Conservation (phyloP, 1,140 invertebrate genomes). For the Trinorchestia longiramus region DNA sequence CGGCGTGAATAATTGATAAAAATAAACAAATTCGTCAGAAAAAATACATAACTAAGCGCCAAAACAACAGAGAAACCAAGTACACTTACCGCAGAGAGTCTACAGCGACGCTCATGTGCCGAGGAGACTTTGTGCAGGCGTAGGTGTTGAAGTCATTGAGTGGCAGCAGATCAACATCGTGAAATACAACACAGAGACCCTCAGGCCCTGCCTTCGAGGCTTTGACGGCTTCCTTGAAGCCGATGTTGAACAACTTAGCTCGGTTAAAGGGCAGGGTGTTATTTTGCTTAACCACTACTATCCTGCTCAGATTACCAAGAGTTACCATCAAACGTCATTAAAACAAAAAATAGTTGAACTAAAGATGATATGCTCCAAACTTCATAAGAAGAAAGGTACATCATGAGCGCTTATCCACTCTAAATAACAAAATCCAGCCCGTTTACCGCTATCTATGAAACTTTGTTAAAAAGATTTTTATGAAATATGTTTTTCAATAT, state of each 20-base stretch:
- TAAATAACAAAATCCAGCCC: too few relatives aligned
- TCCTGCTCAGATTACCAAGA: constrained; percentile 71
- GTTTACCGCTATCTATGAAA: background rate
- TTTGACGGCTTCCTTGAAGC: constrained; percentile 81
- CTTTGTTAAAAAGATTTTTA: background rate
- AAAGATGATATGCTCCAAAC: background rate
- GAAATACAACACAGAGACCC: constrained; percentile 92
- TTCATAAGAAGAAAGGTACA: background rate
- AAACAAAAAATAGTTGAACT: background rate
- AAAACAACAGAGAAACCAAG: too few relatives aligned
- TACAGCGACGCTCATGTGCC: constrained; percentile 96
- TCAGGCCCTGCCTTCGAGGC: constrained; percentile 74
- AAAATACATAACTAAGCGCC: too few relatives aligned
- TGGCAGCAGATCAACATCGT: constrained; percentile 95
- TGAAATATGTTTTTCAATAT: background rate
- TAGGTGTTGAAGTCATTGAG: constrained; percentile 91
- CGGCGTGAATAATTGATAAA: too few relatives aligned
- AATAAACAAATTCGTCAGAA: too few relatives aligned
- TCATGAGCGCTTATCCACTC: too few relatives aligned
- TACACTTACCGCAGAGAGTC: constrained; percentile 78
- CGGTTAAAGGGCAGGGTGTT: constrained; percentile 86
- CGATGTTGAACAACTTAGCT: constrained; percentile 93
- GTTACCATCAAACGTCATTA: background rate
- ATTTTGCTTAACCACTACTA: constrained; percentile 92
- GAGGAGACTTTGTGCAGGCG: constrained; percentile 80